Evolutionary conservation across 2,888 invertebrate species (phyloP), one percentile per base, ranked within the genome.

Genomic region (Mycalesis mineus): DNA sequence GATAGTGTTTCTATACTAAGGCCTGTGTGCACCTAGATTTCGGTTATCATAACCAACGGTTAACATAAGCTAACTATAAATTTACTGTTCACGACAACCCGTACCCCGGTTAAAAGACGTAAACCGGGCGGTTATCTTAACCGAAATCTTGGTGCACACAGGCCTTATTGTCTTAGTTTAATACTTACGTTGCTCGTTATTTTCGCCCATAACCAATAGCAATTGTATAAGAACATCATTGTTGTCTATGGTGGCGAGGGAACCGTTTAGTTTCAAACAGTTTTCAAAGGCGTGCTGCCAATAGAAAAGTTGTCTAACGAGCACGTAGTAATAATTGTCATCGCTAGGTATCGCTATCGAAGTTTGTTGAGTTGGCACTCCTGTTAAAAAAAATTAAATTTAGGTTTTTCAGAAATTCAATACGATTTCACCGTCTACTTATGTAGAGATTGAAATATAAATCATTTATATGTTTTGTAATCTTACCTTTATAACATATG

Each of bases 231-330:
- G 50, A 1, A 82, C 65, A 6, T 88, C 86, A 1, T 70, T 70
- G 41, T 60, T 83, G 1, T 86, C 85, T 1, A 87, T 51, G 8
- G 64, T 69, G 0, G 88, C 88, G 0, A 90, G 74, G 0, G 77
- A 71, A 0, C 88, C 89, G 55, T 88, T 88, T 74, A 88, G 72
- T 55, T 75, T 77, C 29, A 66, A 57, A 52, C 89, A 89, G 66
- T 88, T 87, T n/a, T 87, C 84, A 37, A 66, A 77, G 0, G 89
- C 88, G 22, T 87, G 84, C 29, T 84, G 84, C 88, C 89, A 89
- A 67, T 78, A 83, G 3, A 80, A 67, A 0, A 61, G 61, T 41
- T 87, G 82, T 0, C 75, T 68, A 0, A 89, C 80, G 0, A 88
- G 60, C 1, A 86, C 70, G 69, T 87, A 89, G 73, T 78, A 77